Evolutionary conservation across 2,113 vertebrate genomes (phyloP).

Genomic region (Nestor notabilis): DNA sequence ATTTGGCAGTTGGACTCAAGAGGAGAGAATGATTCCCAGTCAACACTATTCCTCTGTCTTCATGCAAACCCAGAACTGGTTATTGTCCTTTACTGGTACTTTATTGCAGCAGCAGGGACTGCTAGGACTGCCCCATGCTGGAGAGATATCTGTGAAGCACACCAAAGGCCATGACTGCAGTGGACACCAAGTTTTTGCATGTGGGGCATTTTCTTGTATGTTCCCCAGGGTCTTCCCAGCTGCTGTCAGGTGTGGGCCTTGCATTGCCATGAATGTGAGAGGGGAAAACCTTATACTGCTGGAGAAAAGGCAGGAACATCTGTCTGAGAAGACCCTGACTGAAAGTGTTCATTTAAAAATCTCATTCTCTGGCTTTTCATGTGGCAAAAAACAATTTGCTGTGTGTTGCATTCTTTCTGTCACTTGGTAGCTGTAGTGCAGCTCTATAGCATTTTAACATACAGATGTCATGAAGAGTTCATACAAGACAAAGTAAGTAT

Average conservation of each 20-base stretch:
- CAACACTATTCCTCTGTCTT: not conserved
- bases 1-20: not conserved
- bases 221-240: not conserved
- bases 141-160: not conserved
- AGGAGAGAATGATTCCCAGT: not conserved
- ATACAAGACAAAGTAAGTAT: not conserved
- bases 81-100: not conserved
- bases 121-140: not conserved
- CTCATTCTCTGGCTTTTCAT: not conserved
- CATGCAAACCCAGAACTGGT: not conserved
- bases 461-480: not conserved
- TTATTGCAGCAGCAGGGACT: not conserved
- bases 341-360: not conserved
- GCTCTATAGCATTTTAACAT: not conserved
- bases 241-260: not conserved
- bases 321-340: not conserved
- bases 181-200: accelerated
- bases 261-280: not conserved
- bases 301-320: not conserved
- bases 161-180: not conserved
- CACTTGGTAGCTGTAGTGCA: not conserved
- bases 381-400: not conserved
- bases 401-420: not conserved
- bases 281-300: not conserved
- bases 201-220: not conserved